Evolutionary conservation across 2,113 vertebrate genomes (phyloP).

Genomic region (Salvelinus fontinalis): DNA sequence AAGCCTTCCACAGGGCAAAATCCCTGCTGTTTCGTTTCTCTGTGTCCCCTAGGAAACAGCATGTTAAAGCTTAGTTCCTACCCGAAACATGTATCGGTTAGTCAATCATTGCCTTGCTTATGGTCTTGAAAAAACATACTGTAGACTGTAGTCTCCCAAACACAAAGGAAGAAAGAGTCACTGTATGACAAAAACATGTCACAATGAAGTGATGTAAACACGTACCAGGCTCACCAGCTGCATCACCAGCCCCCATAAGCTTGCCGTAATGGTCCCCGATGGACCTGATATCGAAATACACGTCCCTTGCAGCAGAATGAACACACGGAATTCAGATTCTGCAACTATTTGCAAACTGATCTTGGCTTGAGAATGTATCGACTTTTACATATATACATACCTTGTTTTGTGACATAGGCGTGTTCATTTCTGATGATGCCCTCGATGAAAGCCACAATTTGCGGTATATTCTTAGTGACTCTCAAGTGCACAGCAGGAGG

Average conservation of each 20-base stretch:
- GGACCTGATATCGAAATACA: conserved; percentile 90
- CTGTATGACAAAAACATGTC: neutral
- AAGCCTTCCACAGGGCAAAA: conserved; percentile 91
- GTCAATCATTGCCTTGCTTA: neutral
- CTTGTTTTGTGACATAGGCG: conserved; percentile 82
- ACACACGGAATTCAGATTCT: neutral
- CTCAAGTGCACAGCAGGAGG: conserved; percentile 86
- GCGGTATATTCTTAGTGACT: conserved; percentile 91
- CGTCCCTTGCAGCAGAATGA: conserved; percentile 77
- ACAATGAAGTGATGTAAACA: conserved; percentile 10
- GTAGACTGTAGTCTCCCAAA: neutral
- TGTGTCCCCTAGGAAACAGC: conserved; percentile 55
- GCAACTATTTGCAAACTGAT: neutral
- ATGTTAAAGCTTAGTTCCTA: neutral
- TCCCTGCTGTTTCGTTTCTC: conserved; percentile 82
- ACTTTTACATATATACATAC: conserved; percentile 57
- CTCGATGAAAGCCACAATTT: conserved; percentile 86
- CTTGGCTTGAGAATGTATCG: neutral
- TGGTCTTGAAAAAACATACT: neutral
- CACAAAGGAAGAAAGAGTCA: neutral
- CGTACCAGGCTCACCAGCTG: conserved; percentile 75
- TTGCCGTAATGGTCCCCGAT: conserved; percentile 85
- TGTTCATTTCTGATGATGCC: conserved; percentile 82
- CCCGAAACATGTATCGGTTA: too few relatives aligned
- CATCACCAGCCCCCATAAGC: conserved; percentile 61